Conservation (phyloP, 2,113 vertebrate genomes). For the Tangachromis dhanisi region DNA sequence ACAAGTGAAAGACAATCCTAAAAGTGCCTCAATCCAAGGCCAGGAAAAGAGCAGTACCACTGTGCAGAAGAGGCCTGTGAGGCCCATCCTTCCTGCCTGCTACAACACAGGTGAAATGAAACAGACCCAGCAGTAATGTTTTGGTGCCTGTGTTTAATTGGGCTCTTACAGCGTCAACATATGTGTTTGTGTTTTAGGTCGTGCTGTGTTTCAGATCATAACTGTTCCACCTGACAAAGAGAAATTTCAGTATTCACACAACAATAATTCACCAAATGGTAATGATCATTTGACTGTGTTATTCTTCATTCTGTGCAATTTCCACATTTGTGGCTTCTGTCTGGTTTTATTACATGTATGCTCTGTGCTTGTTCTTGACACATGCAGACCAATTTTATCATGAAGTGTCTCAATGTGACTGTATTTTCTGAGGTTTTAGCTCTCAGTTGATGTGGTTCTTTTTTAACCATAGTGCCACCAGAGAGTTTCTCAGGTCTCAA, state of each 20-base stretch:
- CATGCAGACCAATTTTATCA: not conserved
- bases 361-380: not conserved
- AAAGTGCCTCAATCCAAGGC: conserved; percentile 48
- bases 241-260: conserved; percentile 24
- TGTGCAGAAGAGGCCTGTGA: conserved; percentile 80
- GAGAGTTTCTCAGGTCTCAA: conserved; percentile 83
- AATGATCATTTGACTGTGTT: not conserved
- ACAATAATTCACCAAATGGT: conserved; percentile 38
- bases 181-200: conserved; percentile 28
- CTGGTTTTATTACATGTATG: not conserved
- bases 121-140: not conserved
- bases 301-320: not conserved
- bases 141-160: not conserved
- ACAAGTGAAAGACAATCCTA: not conserved
- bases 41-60: conserved; percentile 65
- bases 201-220: conserved; percentile 61
- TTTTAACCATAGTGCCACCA: conserved; percentile 62
- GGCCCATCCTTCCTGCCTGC: conserved; percentile 88
- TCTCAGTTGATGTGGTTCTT: not conserved
- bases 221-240: conserved; percentile 57
- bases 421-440: conserved; percentile 1
- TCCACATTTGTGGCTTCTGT: not conserved
- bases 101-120: conserved; percentile 58
- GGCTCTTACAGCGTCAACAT: not conserved
- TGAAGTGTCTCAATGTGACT: not conserved